These are phyloP conservation scores for Tubiluchus corallicola DNA, from an alignment of 2,888 invertebrate species.

Conservation along the genomic window DNA sequence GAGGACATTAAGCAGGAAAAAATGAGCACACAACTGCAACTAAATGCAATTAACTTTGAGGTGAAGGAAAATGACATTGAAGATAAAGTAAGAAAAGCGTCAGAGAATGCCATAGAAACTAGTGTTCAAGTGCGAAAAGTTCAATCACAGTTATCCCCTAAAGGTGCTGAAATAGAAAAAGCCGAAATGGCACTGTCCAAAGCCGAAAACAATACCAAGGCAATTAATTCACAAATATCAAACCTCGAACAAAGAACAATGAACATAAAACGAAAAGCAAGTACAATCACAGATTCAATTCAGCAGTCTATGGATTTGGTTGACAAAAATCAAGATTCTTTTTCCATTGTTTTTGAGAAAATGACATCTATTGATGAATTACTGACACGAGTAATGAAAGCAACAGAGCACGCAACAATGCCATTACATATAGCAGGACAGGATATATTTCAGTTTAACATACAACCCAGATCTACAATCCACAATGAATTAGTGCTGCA, in stretches of 20 bases:
- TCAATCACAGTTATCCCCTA: no score
- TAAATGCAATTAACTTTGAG: no score
- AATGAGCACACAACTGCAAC: no score
- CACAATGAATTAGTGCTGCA: neutral
- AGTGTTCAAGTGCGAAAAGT: neutral
- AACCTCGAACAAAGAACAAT: neutral
- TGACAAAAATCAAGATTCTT: neutral
- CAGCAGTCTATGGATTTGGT: neutral
- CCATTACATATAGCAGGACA: neutral
- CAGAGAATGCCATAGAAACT: neutral
- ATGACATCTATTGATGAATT: neutral
- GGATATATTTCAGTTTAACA: neutral
- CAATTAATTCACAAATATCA: neutral
- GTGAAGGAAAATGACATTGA: no score
- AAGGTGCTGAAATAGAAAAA: no score
- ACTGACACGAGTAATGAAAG: neutral
- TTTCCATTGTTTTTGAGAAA: neutral
- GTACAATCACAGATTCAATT: neutral
- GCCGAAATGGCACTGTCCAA: neutral
- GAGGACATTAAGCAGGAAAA: neutral
- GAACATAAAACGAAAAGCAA: neutral
- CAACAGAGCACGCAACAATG: neutral
- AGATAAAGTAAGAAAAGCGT: no score
- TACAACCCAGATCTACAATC: neutral
- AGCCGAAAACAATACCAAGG: neutral